Evolutionary conservation across 2,888 invertebrate genomes (phyloP), one percentile per base, ranked within the genome.

Genomic region (Heliothis peltigera): DNA sequence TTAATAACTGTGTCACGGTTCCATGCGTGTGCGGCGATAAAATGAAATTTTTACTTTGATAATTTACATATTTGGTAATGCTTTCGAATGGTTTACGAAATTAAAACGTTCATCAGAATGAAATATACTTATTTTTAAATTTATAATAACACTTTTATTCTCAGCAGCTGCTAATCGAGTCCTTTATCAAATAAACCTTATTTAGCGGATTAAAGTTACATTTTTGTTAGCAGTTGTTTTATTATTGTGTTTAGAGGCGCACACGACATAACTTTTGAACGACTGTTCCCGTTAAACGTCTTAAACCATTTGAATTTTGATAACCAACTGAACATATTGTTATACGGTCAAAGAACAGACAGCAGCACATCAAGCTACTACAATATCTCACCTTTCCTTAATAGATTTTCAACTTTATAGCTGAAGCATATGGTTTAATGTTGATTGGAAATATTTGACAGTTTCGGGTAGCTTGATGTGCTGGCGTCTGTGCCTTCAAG

Each of bases 1-100:
- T 87, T 89, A 89, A 91, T 91, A 91, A 89, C 87, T 89, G 79
- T 87, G 89, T 88, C 88, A 88, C 77, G 85, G 85, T 81, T 67
- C 72, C 67, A 48, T 51, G 61, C 64, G 42, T 48, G 54, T 62
- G 58, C 17, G 53, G 61, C 22, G 55, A 70, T 74, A 75, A 79
- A 81, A 77, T 18, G 51, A 55, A 61, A 60, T 68, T 70, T 73
- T 70, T 70, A 79, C 61, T 70, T 76, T 75, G 52, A 66, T 62
- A 70, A 73, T 69, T 68, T 75, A 77, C 68, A 58, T 67, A 59
- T 79, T 76, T 61, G 59, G 60, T 64, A 47, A 46, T 59, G 49
- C 1, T 65, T 67, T 63, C 21, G 43, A 55, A 60, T 68, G 60
- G 53, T 54, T 63, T 72, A 59, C 39, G 51, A 70, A 80, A 79